These are phyloP conservation scores for Potamilus streckersoni DNA, from an alignment of 1,140 invertebrate species.

Conservation along the genomic window DNA sequence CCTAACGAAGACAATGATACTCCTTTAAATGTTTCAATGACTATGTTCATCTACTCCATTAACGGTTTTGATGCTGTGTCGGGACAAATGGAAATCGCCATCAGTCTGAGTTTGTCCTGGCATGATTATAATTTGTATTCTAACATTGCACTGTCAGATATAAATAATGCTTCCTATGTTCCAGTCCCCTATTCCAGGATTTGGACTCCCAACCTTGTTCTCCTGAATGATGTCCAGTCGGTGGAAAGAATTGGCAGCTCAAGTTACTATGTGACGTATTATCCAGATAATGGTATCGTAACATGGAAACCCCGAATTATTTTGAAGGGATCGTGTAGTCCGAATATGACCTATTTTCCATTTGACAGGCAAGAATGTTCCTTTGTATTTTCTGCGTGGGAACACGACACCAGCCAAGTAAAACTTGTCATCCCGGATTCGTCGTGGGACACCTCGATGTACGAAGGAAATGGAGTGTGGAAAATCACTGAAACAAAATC, in stretches of 20 bases:
- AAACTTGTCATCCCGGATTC: background rate
- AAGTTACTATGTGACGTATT: constrained; percentile 8
- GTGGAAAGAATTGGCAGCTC: constrained; percentile 13
- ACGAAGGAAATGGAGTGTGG: constrained; percentile 3
- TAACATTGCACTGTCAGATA: background rate
- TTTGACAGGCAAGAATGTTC: constrained; percentile 17
- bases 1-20: constrained; percentile 6
- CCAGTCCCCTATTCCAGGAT: constrained; percentile 1
- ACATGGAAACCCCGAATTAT: constrained; percentile 17
- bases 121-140: background rate
- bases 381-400: constrained; percentile 6
- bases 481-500: background rate
- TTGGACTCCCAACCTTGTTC: constrained; percentile 14
- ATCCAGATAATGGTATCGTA: constrained; percentile 8
- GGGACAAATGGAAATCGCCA: constrained; percentile 5
- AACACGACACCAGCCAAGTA: background rate
- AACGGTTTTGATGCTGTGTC: constrained; percentile 11
- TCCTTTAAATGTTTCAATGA: too few relatives aligned
- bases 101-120: constrained; percentile 11
- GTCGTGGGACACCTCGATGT: background rate
- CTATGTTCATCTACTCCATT: background rate
- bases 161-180: background rate
- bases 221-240: constrained; percentile 5
- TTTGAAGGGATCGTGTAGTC: constrained; percentile 10
- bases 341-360: constrained; percentile 16